phyloP scores from a whole-genome alignment of 1,140 invertebrate genomes.

The Apis dorsata region DNA sequence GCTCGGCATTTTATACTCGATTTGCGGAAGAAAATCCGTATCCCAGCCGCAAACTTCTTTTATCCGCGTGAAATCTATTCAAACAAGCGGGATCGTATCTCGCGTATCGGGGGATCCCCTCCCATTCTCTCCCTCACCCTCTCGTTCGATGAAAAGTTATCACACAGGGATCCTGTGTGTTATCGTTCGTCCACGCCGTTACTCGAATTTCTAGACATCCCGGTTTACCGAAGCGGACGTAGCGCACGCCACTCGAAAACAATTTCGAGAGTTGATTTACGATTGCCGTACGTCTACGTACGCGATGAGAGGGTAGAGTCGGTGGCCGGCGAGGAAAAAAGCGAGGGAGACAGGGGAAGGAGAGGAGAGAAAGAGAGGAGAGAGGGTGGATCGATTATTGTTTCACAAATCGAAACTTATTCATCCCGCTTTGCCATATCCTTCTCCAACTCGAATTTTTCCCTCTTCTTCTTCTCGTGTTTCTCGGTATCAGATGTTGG shows the following conservation, averaged over 20 bases:
- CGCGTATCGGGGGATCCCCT: too few species aligned
- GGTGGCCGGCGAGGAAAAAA: too few species aligned
- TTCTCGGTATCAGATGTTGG: not conserved
- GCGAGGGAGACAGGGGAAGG: too few species aligned
- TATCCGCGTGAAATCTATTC: not conserved
- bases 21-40: not conserved
- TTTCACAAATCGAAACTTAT: conserved; percentile 34
- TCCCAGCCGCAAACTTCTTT: not conserved
- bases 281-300: conserved; percentile 59
- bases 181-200: not conserved
- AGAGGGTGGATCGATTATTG: not conserved
- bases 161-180: not conserved
- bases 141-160: not conserved
- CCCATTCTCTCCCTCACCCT: not conserved
- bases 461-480: not conserved
- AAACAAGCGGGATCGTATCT: not conserved
- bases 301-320: not conserved
- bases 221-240: conserved; percentile 9
- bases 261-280: conserved; percentile 72
- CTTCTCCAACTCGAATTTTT: not conserved
- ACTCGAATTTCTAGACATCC: conserved; percentile 22
- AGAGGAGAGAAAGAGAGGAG: not conserved
- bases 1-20: not conserved
- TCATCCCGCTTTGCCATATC: not conserved
- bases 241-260: conserved; percentile 54